These are phyloP conservation scores for Acholoe squamosa DNA, from an alignment of 2,888 invertebrate genomes.

Conservation along the genomic window DNA sequence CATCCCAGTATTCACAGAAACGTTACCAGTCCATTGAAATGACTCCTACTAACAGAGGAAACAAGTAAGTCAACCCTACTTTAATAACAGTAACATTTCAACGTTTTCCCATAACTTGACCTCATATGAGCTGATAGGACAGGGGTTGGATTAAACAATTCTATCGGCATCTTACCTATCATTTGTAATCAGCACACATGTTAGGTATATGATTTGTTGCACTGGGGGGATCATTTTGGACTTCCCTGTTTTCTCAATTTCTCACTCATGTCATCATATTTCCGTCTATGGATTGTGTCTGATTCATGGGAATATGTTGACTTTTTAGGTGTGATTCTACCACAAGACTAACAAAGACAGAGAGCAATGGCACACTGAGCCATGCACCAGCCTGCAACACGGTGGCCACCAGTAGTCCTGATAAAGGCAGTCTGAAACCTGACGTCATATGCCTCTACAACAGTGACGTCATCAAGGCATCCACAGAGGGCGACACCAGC, in stretches of 20 bases:
- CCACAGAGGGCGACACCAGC: slow-evolving; percentile 3
- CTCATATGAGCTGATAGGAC: too few species aligned
- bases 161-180: too few species aligned
- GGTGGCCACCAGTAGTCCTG: slow-evolving; percentile 21
- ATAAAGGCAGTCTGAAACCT: slow-evolving; percentile 31
- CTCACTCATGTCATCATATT: too few species aligned
- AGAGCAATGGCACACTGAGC: background rate
- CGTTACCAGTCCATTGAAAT: slow-evolving; percentile 37
- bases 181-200: too few species aligned
- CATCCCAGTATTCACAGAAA: background rate
- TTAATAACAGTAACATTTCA: too few species aligned
- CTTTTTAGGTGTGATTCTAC: background rate
- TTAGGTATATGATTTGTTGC: too few species aligned
- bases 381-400: slow-evolving; percentile 6
- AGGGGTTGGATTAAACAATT: too few species aligned
- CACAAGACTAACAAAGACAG: background rate
- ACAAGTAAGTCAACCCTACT: background rate
- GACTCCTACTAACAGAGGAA: slow-evolving; percentile 21
- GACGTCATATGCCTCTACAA: slow-evolving; percentile 57
- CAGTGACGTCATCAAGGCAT: background rate
- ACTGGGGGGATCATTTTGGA: too few species aligned
- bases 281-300: too few species aligned
- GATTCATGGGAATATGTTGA: background rate
- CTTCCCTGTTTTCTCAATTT: too few species aligned
- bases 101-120: too few species aligned